Evolutionary conservation across 2,888 invertebrate genomes (phyloP), one percentile per base, ranked within the genome.

Genomic region (Asteroscopus sphinx): DNA sequence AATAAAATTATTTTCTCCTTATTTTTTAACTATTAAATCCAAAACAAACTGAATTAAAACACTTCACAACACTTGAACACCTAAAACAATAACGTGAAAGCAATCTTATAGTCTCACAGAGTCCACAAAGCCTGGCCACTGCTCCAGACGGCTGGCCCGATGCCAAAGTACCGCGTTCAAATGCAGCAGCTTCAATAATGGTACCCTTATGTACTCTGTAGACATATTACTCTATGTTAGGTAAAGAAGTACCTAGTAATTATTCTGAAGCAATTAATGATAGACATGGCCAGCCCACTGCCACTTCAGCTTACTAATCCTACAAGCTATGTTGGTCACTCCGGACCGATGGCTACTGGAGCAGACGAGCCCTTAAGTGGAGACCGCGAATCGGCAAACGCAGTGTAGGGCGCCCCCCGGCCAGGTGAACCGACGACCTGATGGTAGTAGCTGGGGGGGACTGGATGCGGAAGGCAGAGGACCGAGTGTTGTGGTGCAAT

Each of bases 161-260:
- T 39, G 81, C 81, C 81, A 81, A 74, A 73, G 62, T 55, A 51
- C 46, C 57, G 32, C 36, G n/a, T 30, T 53, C 54, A 64, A 72
- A 73, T 67, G 68, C 68, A 66, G 68, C 64, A 60, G 60, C 77
- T 80, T 79, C 77, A 77, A 80, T 76, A 68, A 73, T 73, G 77
- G 75, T 40, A 44, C 53, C 67, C 45, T 64, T 36, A 40, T 62
- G 58, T 61, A 49, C 49, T 74, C 64, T 68, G 73, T 68, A 45
- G 17, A 0, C 25, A 3, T 48, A 46, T 65, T 61, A 54, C 36
- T 48, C 47, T 41, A n/a, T 54, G 45, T 48, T 52, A 49, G 39
- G 37, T 13, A 42, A 59, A 58, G 30, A 15, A 25, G 44, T 28
- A 11, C 17, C 6, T 1, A 39, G 21, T 35, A 44, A 46, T 65